Evolutionary conservation across 2,113 vertebrate species (phyloP), one percentile per base, ranked within the genome.

Genomic region (Misgurnus mizolepis): DNA sequence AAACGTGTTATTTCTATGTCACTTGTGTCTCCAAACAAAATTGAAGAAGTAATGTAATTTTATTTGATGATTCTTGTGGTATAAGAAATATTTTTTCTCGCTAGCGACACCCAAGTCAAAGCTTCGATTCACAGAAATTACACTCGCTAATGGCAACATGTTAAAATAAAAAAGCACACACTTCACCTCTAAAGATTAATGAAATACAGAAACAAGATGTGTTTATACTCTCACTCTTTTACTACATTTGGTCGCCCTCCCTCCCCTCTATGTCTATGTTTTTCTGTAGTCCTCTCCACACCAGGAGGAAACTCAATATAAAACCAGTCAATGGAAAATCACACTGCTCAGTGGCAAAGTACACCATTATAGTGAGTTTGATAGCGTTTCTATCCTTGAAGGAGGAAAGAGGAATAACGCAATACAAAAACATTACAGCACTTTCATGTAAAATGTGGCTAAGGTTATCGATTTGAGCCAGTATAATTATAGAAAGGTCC

Each of bases 311-410:
- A 80, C 79, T 82, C 80, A 83, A 87, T 90, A 85, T 85, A 76
- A 76, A 88, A 85, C 82, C 85, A 82, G 84, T 86, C 84, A 88
- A 89, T 86, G 86, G 88, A 88, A 87, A 89, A 90, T 88, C 64
- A 70, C 9, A 56, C 64, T 87, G 58, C 40, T 79, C 88, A 88
- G 88, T 87, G 61, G 75, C 89, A 89, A 88, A 76, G 82, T 89
- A 88, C 87, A 87, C 86, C 80, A 85, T 82, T 84, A 86, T 89
- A 84, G 80, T 85, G 82, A 78, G 81, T 85, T 82, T 85, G 82
- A 84, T 84, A 84, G 87, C 84, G 80, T 84, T 85, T 58, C 55
- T 69, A 73, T 9, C 47, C 22, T 39, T 78, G 17, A 73, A 55
- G 65, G 69, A 66, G 78, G 79, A 79, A 74, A 82, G 11, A 66